Percentiles rank a stretch among this genome's conserved stretches.
These are phyloP conservation scores for Polyodon spathula DNA, from an alignment of 2,113 vertebrate genomes.

Conservation along the genomic window DNA sequence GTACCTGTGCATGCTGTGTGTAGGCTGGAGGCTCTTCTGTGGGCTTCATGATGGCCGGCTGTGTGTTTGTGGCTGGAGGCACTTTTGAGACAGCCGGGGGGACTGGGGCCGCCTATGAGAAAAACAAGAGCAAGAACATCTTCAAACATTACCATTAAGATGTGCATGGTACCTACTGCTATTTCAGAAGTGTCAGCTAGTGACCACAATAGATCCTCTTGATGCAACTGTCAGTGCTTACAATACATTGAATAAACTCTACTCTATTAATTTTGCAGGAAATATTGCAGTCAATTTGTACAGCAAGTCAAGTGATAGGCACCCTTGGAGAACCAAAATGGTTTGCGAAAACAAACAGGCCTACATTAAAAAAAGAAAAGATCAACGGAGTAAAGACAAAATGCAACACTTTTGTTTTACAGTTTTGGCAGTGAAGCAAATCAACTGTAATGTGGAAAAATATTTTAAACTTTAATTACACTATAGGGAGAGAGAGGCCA, in stretches of 20 bases:
- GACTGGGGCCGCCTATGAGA: conserved; percentile 60
- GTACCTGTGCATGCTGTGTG: conserved; percentile 54
- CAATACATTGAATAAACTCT: too few species aligned
- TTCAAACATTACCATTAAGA: too few species aligned
- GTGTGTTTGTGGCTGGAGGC: conserved; percentile 65
- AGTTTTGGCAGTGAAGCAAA: not conserved
- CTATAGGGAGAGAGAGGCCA: not conserved
- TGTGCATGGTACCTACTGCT: too few species aligned
- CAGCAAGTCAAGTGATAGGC: too few species aligned
- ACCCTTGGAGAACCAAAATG: too few species aligned
- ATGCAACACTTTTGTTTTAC: not conserved
- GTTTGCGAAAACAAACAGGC: too few species aligned
- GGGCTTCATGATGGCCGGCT: conserved; percentile 97
- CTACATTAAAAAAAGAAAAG: too few species aligned
- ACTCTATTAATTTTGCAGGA: too few species aligned
- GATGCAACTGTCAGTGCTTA: too few species aligned
- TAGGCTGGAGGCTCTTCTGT: conserved; percentile 88
- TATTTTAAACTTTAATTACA: conserved; percentile 10
- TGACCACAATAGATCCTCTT: too few species aligned
- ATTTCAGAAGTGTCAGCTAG: too few species aligned
- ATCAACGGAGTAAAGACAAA: not conserved
- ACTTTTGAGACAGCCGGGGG: conserved; percentile 68
- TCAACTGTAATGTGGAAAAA: not conserved
- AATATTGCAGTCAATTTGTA: too few species aligned
- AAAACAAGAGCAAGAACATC: conserved; percentile 9